A percentile compares a stretch with the other conserved stretches of the same genome.
phyloP scores from a whole-genome alignment of 1,140 invertebrate genomes.

The Eupeodes corollae region DNA sequence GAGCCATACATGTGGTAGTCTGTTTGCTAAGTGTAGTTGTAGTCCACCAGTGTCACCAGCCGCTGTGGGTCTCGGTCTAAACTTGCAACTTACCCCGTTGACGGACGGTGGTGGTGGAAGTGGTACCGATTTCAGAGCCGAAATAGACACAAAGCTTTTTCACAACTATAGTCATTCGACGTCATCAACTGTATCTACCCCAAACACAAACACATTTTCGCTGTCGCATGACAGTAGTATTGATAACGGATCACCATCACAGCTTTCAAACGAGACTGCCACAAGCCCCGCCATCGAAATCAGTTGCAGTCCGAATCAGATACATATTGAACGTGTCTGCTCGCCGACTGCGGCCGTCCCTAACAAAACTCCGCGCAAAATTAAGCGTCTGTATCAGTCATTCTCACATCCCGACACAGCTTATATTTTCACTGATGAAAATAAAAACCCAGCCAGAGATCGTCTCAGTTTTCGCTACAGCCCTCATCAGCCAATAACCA shows the following conservation, averaged over 20 bases:
- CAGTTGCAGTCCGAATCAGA: background rate
- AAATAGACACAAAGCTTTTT: conserved; percentile 1
- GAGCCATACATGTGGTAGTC: conserved; percentile 13
- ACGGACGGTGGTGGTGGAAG: too few species aligned
- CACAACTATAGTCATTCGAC: background rate
- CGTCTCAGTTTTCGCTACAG: background rate
- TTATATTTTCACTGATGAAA: conserved; percentile 15
- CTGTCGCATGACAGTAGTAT: too few species aligned
- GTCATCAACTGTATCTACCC: background rate
- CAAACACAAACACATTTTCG: background rate
- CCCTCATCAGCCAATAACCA: background rate
- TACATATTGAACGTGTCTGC: background rate
- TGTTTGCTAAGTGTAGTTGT: conserved; percentile 16
- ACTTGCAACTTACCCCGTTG: background rate
- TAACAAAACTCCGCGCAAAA: conserved; percentile 5
- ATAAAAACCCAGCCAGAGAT: conserved; percentile 8
- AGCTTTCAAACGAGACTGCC: too few species aligned
- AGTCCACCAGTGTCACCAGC: background rate
- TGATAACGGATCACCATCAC: too few species aligned
- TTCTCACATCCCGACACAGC: conserved; percentile 16
- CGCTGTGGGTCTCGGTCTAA: background rate
- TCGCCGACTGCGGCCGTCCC: background rate
- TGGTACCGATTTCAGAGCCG: background rate
- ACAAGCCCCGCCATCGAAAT: background rate
- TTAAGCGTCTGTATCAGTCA: conserved; percentile 11